These are phyloP conservation scores for Hystrix cristata DNA, from an alignment of 2,113 vertebrate genomes.

Conservation along the genomic window DNA sequence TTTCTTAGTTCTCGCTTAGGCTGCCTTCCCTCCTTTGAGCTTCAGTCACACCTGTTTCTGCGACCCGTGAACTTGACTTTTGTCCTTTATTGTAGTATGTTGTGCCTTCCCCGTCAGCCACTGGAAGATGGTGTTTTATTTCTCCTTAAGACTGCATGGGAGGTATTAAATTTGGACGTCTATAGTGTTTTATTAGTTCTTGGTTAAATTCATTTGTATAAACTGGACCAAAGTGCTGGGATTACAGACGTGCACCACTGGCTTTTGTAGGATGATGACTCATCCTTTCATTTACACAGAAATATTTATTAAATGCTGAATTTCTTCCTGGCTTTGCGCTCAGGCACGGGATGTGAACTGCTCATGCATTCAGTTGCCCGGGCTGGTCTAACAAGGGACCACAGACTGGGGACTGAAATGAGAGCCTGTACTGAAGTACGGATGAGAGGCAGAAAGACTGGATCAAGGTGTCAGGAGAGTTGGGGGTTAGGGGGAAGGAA, in stretches of 20 bases:
- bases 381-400: not conserved
- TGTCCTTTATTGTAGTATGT: not conserved
- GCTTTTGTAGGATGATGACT: not conserved
- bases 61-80: not conserved
- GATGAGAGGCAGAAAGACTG: no score
- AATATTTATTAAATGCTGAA: not conserved
- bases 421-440: not conserved
- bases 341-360: not conserved
- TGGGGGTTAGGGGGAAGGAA: not conserved
- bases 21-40: not conserved
- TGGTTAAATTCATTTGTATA: not conserved
- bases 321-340: not conserved
- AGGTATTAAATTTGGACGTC: not conserved
- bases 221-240: not conserved
- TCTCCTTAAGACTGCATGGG: not conserved
- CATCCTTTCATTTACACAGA: not conserved
- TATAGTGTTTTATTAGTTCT: not conserved
- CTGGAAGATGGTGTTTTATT: not conserved
- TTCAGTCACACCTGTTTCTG: not conserved
- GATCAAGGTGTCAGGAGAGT: not conserved
- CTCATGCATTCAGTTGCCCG: not conserved
- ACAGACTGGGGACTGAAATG: not conserved
- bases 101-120: not conserved
- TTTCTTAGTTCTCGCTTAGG: not conserved
- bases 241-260: not conserved